Conservation (phyloP, 2,797 vertebrate genomes). For the Ctenopoma kingsleyae region DNA sequence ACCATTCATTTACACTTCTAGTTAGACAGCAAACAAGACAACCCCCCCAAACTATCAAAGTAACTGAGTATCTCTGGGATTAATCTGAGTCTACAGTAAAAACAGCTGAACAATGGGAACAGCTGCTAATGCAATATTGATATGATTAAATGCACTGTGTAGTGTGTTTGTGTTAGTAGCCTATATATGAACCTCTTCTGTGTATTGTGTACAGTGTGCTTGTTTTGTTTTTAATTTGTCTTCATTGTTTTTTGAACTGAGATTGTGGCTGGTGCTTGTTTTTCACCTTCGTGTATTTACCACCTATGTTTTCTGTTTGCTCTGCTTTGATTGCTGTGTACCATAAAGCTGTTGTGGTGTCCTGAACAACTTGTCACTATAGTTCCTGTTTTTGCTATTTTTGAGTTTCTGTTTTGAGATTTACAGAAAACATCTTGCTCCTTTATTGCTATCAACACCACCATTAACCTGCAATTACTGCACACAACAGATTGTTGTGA, state of each 20-base stretch:
- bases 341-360: background rate
- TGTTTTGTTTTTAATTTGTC: slow-evolving; percentile 41
- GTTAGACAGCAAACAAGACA: too few species aligned
- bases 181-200: slow-evolving; percentile 47
- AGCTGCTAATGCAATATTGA: slow-evolving; percentile 54
- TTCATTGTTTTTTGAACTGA: slow-evolving; percentile 34
- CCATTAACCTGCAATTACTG: slow-evolving; percentile 23
- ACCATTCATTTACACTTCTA: too few species aligned
- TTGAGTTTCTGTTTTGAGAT: slow-evolving; percentile 20
- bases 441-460: slow-evolving; percentile 20
- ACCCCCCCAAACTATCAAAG: too few species aligned
- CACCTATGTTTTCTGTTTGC: background rate
- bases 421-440: slow-evolving; percentile 20
- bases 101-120: background rate
- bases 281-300: background rate
- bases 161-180: slow-evolving; percentile 22
- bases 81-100: background rate
- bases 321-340: slow-evolving; percentile 5
- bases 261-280: background rate
- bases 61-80: too few species aligned
- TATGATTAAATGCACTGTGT: slow-evolving; percentile 5
- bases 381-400: slow-evolving; percentile 7
- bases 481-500: slow-evolving; percentile 37
- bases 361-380: background rate
- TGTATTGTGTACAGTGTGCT: slow-evolving; percentile 11